These are phyloP conservation scores for Crenuchus spilurus DNA, from an alignment of 2,797 vertebrate genomes.

Conservation along the genomic window DNA sequence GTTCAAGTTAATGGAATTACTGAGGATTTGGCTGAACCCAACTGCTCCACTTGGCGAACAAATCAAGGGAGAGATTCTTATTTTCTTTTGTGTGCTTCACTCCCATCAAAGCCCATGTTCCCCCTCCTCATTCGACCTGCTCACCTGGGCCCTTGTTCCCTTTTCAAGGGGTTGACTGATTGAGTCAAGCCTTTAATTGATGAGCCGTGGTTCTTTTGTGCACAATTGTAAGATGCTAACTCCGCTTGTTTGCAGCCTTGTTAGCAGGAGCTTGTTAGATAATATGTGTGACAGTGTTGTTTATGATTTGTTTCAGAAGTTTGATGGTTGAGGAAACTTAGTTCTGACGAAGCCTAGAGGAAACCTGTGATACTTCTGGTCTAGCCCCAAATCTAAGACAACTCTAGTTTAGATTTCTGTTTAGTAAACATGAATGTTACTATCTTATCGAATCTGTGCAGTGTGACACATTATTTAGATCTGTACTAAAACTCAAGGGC, in stretches of 20 bases:
- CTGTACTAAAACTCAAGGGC: no score
- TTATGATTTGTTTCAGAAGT: neutral
- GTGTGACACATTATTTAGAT: no score
- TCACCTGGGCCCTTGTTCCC: constrained; percentile 48
- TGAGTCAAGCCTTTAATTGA: constrained; percentile 36
- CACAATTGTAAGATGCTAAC: constrained; percentile 9
- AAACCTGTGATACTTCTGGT: no score
- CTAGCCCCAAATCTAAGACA: no score
- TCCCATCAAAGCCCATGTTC: constrained; percentile 12
- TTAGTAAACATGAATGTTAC: no score
- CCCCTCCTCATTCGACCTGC: constrained; percentile 26
- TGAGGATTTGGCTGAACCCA: constrained; percentile 52
- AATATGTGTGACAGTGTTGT: constrained; percentile 1
- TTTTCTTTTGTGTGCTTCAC: constrained; percentile 42
- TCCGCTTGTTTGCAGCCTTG: constrained; percentile 18
- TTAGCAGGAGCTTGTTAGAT: neutral
- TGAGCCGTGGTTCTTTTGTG: constrained; percentile 22
- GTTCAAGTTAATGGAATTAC: constrained; percentile 62
- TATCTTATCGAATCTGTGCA: no score
- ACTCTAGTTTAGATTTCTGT: no score
- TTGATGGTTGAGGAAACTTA: no score
- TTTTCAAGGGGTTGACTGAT: constrained; percentile 43
- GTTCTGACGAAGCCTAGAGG: no score
- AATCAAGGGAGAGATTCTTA: constrained; percentile 51
- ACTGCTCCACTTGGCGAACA: constrained; percentile 50